phyloP scores from a whole-genome alignment of 2,113 vertebrate genomes.

The Cinclus mexicanus region DNA sequence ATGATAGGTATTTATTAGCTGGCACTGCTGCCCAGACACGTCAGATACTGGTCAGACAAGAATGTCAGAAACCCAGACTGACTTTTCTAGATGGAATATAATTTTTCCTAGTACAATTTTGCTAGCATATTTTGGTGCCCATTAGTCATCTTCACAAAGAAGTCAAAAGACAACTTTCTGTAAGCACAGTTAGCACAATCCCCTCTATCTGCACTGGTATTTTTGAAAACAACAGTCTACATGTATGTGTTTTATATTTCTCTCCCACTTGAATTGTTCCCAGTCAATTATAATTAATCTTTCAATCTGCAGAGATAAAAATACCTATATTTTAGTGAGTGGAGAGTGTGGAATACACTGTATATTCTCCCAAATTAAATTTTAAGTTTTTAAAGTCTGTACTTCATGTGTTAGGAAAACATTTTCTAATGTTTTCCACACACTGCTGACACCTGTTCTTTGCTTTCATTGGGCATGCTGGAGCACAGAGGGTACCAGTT shows the following conservation, averaged over 20 bases:
- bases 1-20: neutral
- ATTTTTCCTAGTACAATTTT: neutral
- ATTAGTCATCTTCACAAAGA: neutral
- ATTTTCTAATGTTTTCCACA: slow-evolving; percentile 23
- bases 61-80: neutral
- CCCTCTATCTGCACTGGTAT: neutral
- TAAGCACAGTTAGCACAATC: neutral
- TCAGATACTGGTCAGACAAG: neutral
- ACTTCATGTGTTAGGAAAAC: neutral
- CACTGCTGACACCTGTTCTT: slow-evolving; percentile 53
- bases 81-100: neutral
- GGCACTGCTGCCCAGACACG: neutral
- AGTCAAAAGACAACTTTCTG: neutral
- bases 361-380: neutral
- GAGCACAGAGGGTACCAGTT: slow-evolving; percentile 31
- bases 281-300: neutral
- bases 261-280: neutral
- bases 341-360: neutral
- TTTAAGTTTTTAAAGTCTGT: neutral
- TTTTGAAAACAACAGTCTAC: neutral
- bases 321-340: neutral
- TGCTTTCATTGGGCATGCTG: neutral
- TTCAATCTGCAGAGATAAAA: neutral
- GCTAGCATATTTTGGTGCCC: neutral
- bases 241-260: neutral